A percentile compares a stretch with the other conserved stretches of the same genome.
These are phyloP conservation scores for Chloroclysta siterata DNA, from an alignment of 2,888 invertebrate species.

Conservation along the genomic window DNA sequence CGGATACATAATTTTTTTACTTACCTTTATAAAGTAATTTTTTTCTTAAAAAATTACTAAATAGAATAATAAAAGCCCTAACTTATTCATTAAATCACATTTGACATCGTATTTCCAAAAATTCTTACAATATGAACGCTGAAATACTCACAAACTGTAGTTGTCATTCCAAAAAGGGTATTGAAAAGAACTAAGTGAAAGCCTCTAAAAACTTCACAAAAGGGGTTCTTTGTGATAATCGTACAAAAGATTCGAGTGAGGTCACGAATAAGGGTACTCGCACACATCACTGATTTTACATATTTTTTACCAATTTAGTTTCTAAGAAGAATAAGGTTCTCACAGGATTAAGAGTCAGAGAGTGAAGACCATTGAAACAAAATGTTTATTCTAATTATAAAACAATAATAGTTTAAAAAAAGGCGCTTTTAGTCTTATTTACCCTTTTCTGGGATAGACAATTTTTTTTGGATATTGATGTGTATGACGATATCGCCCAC, in stretches of 20 bases:
- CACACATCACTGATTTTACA: slow-evolving; percentile 7
- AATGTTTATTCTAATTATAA: too few relatives aligned
- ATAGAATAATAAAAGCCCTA: too few relatives aligned
- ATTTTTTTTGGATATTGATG: too few relatives aligned
- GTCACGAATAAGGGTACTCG: slow-evolving; percentile 20
- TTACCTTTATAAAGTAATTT: too few relatives aligned
- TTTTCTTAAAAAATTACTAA: too few relatives aligned
- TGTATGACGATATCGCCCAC: too few relatives aligned
- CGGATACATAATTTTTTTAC: too few relatives aligned
- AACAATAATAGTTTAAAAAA: too few relatives aligned
- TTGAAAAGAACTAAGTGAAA: slow-evolving; percentile 34
- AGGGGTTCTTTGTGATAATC: slow-evolving; percentile 37
- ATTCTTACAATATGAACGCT: slow-evolving; percentile 1
- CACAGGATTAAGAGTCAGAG: neutral
- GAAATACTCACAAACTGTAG: slow-evolving; percentile 20
- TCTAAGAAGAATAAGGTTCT: neutral
- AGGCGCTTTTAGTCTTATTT: too few relatives aligned
- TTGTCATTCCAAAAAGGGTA: slow-evolving; percentile 29
- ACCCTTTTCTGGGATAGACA: too few relatives aligned
- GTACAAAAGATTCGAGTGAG: slow-evolving; percentile 40
- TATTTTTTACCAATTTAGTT: neutral
- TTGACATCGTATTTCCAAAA: too few relatives aligned
- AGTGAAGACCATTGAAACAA: neutral
- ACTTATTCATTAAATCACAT: too few relatives aligned
- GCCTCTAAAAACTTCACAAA: slow-evolving; percentile 36